Conservation (phyloP, 2,888 invertebrate genomes). For the Synanthedon tipuliformis region DNA sequence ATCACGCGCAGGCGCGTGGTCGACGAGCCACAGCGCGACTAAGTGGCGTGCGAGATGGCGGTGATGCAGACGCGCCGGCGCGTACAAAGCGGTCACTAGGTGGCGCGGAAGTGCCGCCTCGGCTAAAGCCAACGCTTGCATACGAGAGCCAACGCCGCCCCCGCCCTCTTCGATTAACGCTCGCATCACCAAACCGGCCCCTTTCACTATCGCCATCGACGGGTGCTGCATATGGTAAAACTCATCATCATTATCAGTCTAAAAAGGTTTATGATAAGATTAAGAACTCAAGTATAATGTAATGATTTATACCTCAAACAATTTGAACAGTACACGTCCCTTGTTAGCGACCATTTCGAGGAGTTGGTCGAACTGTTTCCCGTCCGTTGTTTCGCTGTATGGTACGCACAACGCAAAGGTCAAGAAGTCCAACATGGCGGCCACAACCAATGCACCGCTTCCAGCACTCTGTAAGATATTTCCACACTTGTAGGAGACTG, state of each 20-base stretch:
- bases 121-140: constrained; percentile 95
- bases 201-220: constrained; percentile 97
- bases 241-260: background rate
- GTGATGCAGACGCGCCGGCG: constrained; percentile 85
- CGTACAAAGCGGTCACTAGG: constrained; percentile 90
- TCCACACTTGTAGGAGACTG: no score
- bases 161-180: constrained; percentile 98
- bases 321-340: constrained; percentile 89
- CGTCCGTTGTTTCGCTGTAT: constrained; percentile 98
- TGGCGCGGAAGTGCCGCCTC: constrained; percentile 97
- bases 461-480: constrained; percentile 77
- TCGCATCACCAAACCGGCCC: constrained; percentile 96
- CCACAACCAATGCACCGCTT: constrained; percentile 95
- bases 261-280: background rate
- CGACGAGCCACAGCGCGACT: constrained; percentile 95
- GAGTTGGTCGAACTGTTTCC: constrained; percentile 92
- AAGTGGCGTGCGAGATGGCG: constrained; percentile 91
- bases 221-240: constrained; percentile 77
- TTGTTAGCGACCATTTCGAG: constrained; percentile 93
- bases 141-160: constrained; percentile 88
- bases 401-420: constrained; percentile 98
- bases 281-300: no score
- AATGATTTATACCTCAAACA: constrained; percentile 78
- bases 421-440: constrained; percentile 97
- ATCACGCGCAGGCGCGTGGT: constrained; percentile 90